Percentiles rank a stretch among this genome's conserved stretches.
Conservation (phyloP, 2,888 invertebrate species). For the Sinhomidia bicolor region DNA sequence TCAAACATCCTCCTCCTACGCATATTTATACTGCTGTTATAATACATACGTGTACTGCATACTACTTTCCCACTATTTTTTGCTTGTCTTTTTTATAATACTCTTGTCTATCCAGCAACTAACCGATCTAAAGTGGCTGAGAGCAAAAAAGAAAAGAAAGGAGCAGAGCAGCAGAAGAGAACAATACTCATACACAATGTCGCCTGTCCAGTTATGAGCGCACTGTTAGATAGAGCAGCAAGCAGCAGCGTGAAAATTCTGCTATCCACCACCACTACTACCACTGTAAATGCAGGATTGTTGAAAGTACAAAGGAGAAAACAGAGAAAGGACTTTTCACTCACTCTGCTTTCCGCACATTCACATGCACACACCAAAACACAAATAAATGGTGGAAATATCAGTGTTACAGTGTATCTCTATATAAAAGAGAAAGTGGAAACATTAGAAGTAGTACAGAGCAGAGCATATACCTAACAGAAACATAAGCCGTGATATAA, state of each 20-base stretch:
- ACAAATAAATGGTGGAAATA: constrained; percentile 27
- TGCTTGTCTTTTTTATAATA: neutral
- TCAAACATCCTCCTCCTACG: constrained; percentile 60
- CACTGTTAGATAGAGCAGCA: neutral
- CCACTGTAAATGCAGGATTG: neutral
- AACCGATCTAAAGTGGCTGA: constrained; percentile 46
- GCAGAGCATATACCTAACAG: neutral
- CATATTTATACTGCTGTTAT: constrained; percentile 53
- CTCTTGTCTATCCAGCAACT: constrained; percentile 6
- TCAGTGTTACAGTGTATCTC: constrained; percentile 41
- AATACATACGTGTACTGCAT: constrained; percentile 53
- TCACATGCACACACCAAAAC: constrained; percentile 5
- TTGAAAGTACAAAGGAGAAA: constrained; percentile 8
- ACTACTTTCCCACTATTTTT: constrained; percentile 14
- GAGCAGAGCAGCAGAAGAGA: constrained; percentile 8
- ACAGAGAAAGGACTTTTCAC: constrained; percentile 27
- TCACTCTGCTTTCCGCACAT: neutral
- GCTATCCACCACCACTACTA: neutral
- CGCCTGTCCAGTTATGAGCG: constrained; percentile 51
- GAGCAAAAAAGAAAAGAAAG: neutral
- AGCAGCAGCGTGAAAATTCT: neutral
- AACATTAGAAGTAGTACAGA: neutral
- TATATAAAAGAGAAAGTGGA: constrained; percentile 26
- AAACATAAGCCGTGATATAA: neutral
- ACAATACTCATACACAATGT: constrained; percentile 53